Evolutionary conservation across 2,797 vertebrate genomes (phyloP).

Genomic region (Varecia variegata): DNA sequence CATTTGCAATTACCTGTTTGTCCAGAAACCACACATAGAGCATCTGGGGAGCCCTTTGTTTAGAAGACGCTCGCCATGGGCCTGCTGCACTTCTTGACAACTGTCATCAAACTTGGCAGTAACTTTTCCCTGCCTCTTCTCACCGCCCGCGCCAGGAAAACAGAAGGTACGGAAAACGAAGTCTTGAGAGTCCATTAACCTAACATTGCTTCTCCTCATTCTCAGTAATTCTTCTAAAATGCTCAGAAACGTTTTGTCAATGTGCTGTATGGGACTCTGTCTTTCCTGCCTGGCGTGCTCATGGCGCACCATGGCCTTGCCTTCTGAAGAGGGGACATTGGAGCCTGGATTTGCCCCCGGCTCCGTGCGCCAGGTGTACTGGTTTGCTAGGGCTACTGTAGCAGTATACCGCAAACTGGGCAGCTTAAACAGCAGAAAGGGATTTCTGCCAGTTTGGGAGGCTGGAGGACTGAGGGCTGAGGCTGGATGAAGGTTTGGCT

Average conservation of each 20-base stretch:
- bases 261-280: background rate
- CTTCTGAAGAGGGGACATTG: background rate
- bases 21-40: background rate
- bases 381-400: accelerated
- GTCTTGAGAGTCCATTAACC: too few relatives aligned
- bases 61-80: background rate
- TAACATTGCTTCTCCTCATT: background rate
- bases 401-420: background rate
- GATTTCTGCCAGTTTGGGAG: background rate
- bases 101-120: background rate
- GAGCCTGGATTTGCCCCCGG: background rate
- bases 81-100: background rate
- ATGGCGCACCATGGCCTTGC: background rate
- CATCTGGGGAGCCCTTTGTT: background rate
- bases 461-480: background rate
- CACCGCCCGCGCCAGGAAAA: background rate
- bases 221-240: background rate
- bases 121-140: background rate
- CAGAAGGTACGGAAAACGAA: background rate
- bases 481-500: background rate
- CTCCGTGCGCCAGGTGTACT: background rate
- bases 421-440: background rate
- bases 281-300: background rate
- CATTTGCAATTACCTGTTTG: background rate
- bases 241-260: background rate